These are phyloP conservation scores for Hydriomena furcata DNA, from an alignment of 2,888 invertebrate species.

Conservation along the genomic window DNA sequence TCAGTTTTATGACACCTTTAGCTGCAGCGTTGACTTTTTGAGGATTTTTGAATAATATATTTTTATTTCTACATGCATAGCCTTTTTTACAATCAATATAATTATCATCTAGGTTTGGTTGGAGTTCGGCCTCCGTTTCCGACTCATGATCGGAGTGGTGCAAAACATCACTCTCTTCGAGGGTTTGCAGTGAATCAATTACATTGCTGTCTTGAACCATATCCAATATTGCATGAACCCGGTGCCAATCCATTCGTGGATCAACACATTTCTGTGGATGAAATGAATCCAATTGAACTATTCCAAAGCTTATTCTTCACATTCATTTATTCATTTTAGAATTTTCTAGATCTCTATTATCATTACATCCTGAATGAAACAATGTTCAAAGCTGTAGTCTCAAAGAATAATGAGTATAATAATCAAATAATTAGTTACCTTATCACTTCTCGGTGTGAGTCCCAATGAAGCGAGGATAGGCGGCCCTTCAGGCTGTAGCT, in stretches of 20 bases:
- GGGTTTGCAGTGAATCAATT: constrained; percentile 69
- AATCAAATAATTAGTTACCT: constrained; percentile 55
- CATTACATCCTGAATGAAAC: neutral
- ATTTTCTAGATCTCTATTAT: too few species aligned
- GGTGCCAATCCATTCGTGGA: constrained; percentile 79
- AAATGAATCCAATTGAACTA: constrained; percentile 77
- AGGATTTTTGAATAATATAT: constrained; percentile 55
- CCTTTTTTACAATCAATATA: constrained; percentile 59
- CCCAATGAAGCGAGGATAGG: constrained; percentile 80
- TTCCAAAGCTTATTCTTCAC: constrained; percentile 45
- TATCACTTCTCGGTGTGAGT: constrained; percentile 80
- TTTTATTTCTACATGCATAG: constrained; percentile 62
- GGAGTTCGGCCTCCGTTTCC: constrained; percentile 67
- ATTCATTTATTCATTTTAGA: constrained; percentile 2
- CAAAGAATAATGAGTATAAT: neutral
- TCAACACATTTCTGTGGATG: constrained; percentile 78
- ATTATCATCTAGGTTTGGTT: constrained; percentile 51
- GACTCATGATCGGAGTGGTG: constrained; percentile 72
- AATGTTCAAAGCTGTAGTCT: constrained; percentile 12
- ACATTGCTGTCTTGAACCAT: constrained; percentile 74
- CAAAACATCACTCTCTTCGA: constrained; percentile 67
- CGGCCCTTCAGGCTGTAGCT: constrained; percentile 77
- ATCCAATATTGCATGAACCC: constrained; percentile 76
- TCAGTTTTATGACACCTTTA: constrained; percentile 46
- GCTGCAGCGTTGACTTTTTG: constrained; percentile 23